Evolutionary conservation across 30 jellyfish, hydroid and myxozoan genomes (phyloP), one percentile per base, ranked within the genome.

Genomic region (Hydractinia echinata): DNA sequence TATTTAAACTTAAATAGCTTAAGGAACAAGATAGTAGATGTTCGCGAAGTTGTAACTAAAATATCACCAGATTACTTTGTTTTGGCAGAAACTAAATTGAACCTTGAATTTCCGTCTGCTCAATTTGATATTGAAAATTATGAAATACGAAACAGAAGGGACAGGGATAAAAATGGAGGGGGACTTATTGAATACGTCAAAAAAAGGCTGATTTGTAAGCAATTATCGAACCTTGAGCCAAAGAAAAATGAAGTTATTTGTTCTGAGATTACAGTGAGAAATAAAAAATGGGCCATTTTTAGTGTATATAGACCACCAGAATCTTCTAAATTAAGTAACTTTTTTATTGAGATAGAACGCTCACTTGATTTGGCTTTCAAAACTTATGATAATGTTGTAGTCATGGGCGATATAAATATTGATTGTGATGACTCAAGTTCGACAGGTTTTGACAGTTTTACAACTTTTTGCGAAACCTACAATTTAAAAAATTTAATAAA

Each of bases 141-240:
- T 58, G 69, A 58, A 58, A 58, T 58, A 58, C 69, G 69, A 58
- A 58, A 58, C 69, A 58, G 69, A 58, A 58, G 19, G 69, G 69
- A 58, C 69, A 58, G 69, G 69, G 69, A 58, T 58, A 58, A 58
- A 16, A 58, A 58, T 58, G 69, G 69, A 11, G 69, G 69, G 69
- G 69, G 69, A 16, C 69, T 58, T 58, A 58, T 58, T 58, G 69
- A 58, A 58, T 58, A 58, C 19, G 69, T 58, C 69, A 58, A 58
- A 58, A n/a, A 58, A 58, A 3, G 69, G 69, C 69, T 58, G 19
- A 58, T 58, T 58, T 58, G 69, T 58, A 58, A 58, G 69, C 69
- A 58, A 58, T 58, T 58, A 58, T 58, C 69, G 69, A 58, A 58
- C 18, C 69, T 58, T 58, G n/a, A n/a, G n/a, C n/a, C n/a, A n/a